A percentile compares a stretch with the other conserved stretches of the same genome.
These are phyloP conservation scores for Hemaris fuciformis DNA, from an alignment of 2,888 invertebrate genomes.

Conservation along the genomic window DNA sequence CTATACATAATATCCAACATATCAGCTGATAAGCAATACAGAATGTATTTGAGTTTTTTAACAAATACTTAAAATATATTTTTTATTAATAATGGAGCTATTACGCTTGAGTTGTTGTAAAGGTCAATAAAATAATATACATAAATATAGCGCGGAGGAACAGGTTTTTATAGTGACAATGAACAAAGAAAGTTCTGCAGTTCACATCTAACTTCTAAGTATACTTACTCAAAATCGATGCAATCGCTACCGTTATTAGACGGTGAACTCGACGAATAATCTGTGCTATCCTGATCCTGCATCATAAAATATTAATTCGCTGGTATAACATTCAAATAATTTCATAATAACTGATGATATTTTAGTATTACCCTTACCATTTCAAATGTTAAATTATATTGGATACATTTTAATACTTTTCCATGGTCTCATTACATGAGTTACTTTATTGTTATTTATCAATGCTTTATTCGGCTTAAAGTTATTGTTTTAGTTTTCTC, in stretches of 20 bases:
- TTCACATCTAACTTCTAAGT: conserved; percentile 24
- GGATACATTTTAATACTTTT: neutral
- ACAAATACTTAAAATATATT: too few species aligned
- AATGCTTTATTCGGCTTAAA: too few species aligned
- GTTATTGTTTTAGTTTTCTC: neutral
- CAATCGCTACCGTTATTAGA: conserved; percentile 44
- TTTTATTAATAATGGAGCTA: too few species aligned
- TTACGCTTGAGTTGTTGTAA: conserved; percentile 3
- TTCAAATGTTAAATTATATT: neutral
- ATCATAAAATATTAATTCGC: conserved; percentile 10
- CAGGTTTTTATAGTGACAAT: conserved; percentile 16
- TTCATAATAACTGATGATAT: neutral
- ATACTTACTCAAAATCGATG: conserved; percentile 64
- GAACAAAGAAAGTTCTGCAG: conserved; percentile 30
- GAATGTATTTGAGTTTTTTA: neutral
- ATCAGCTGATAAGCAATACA: too few species aligned
- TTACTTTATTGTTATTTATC: neutral
- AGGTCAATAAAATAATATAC: conserved; percentile 10
- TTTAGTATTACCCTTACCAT: neutral
- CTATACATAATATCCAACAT: too few species aligned
- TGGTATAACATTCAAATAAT: neutral
- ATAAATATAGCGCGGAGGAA: neutral
- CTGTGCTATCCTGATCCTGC: conserved; percentile 46
- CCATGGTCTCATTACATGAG: neutral
- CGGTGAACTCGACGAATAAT: conserved; percentile 50